A percentile compares a stretch with the other conserved stretches of the same genome.
Conservation (phyloP, 2,113 vertebrate genomes). For the Rhinolophus ferrumequinum region DNA sequence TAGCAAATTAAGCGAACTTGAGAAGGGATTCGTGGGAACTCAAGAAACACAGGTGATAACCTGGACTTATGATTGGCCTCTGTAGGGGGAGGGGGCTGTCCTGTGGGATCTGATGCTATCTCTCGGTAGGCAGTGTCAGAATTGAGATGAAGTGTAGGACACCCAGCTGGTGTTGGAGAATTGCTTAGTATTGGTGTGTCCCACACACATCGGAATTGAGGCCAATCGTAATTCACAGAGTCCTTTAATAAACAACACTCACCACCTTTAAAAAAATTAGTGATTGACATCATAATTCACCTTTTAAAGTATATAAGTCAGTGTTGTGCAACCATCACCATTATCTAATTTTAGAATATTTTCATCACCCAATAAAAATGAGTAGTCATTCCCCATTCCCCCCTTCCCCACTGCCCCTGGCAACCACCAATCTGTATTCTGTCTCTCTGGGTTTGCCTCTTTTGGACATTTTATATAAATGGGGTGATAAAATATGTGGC, state of each 20-base stretch:
- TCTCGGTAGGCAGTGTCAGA: not conserved
- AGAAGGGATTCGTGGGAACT: not conserved
- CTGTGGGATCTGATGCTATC: not conserved
- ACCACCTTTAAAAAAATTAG: too few relatives aligned
- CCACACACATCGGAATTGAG: not conserved
- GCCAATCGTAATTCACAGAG: not conserved
- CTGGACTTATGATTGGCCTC: not conserved
- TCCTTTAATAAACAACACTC: too few relatives aligned
- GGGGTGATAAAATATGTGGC: not conserved
- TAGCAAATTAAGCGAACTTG: not conserved
- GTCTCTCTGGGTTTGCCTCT: not conserved
- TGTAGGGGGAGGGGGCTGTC: not conserved
- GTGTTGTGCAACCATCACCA: not conserved
- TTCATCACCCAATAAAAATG: not conserved
- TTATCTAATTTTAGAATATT: slow-evolving; percentile 26
- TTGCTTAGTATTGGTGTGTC: not conserved
- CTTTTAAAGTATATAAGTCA: not conserved
- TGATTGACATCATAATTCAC: not conserved
- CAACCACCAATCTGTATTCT: not conserved
- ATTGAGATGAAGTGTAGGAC: not conserved
- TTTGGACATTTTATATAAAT: not conserved
- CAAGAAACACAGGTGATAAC: not conserved
- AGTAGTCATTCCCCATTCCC: not conserved
- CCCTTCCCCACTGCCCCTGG: not conserved
- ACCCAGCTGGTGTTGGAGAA: not conserved